These are phyloP conservation scores for Mechanitis mazaeus DNA, from an alignment of 2,888 invertebrate species.

Conservation along the genomic window DNA sequence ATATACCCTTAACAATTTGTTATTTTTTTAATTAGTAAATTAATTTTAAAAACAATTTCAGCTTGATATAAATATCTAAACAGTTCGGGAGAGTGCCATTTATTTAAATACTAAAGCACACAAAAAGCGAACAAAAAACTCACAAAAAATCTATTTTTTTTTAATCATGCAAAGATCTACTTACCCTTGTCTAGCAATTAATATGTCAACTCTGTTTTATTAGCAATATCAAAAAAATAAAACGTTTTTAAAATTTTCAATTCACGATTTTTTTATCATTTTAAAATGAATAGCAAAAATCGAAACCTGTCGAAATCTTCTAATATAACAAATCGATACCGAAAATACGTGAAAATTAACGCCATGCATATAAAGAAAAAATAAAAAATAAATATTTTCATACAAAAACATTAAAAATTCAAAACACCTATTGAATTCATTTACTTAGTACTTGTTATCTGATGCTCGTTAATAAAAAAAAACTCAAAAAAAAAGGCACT, in stretches of 20 bases:
- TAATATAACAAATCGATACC: not conserved
- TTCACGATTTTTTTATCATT: no score
- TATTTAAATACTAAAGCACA: conserved; percentile 18
- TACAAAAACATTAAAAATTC: conserved; percentile 1
- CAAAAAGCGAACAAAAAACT: conserved; percentile 10
- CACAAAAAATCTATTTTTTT: not conserved
- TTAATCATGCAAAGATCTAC: not conserved
- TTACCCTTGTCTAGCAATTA: no score
- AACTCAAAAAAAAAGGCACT: conserved; percentile 18
- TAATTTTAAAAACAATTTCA: conserved; percentile 5
- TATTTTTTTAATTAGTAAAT: no score
- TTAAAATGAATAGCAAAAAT: no score
- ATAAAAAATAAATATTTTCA: not conserved
- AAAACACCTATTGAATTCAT: conserved; percentile 10
- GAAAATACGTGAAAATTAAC: not conserved
- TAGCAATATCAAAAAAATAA: no score
- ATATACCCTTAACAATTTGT: no score
- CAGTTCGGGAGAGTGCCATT: conserved; percentile 15
- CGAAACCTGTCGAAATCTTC: no score
- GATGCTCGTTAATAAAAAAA: conserved; percentile 4
- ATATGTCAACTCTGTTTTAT: no score
- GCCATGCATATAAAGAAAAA: not conserved
- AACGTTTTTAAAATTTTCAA: no score
- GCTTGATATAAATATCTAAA: conserved; percentile 27
- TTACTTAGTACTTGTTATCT: not conserved